A percentile compares a stretch with the other conserved stretches of the same genome.
These are phyloP conservation scores for Drosophila micromelanica DNA, from an alignment of 1,140 invertebrate species.

Conservation along the genomic window DNA sequence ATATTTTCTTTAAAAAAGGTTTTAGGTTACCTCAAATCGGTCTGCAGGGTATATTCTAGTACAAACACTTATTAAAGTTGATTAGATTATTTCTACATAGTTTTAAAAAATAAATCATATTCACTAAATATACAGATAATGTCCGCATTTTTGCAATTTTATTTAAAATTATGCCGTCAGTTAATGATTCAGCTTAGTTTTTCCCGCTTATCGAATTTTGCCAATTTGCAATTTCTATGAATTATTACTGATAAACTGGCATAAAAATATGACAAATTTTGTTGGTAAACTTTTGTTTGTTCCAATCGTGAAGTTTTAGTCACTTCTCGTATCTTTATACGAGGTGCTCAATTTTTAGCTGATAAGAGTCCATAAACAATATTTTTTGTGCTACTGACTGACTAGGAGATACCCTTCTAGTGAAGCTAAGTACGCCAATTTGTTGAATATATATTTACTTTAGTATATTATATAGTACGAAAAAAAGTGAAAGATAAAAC, in stretches of 20 bases:
- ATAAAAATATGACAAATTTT: slow-evolving; percentile 12
- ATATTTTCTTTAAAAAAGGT: no score
- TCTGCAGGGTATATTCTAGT: neutral
- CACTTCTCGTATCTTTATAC: slow-evolving; percentile 11
- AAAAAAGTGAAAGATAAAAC: no score
- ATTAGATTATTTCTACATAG: neutral
- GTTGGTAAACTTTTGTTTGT: slow-evolving; percentile 14
- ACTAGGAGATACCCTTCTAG: neutral
- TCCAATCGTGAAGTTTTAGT: slow-evolving; percentile 5
- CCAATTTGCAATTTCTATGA: neutral
- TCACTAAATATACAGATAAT: neutral
- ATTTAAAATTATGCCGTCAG: slow-evolving; percentile 11
- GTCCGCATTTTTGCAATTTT: neutral
- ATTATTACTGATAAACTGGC: neutral
- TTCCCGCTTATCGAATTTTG: neutral
- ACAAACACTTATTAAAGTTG: neutral
- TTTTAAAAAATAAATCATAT: neutral
- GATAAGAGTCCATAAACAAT: neutral
- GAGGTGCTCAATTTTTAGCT: slow-evolving; percentile 1
- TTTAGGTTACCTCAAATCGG: no score
- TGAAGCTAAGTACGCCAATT: no score
- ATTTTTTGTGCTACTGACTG: neutral
- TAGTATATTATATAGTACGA: no score
- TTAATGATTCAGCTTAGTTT: slow-evolving; percentile 10
- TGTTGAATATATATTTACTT: no score